Percentiles rank a stretch among this genome's conserved stretches.
Evolutionary conservation across 2,888 invertebrate genomes (phyloP).

Genomic region (Parelbella ahira): DNA sequence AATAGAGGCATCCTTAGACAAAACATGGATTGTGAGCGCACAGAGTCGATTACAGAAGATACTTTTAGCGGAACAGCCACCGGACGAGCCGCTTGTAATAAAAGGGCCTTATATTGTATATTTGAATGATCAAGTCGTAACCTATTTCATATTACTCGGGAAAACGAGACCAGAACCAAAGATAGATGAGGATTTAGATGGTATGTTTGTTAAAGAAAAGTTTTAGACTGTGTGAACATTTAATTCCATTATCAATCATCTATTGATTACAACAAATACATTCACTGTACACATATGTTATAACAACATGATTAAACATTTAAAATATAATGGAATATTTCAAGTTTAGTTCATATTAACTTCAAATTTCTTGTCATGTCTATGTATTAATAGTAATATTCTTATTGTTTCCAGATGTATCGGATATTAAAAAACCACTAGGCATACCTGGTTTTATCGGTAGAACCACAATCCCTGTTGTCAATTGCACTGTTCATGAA

Average conservation of each 20-base stretch:
- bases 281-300: too few species aligned
- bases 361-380: too few species aligned
- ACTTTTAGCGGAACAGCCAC: slow-evolving; percentile 82
- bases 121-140: slow-evolving; percentile 86
- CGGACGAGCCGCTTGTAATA: slow-evolving; percentile 85
- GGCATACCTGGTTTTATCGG: slow-evolving; percentile 74
- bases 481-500: slow-evolving; percentile 89
- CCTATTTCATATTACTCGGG: slow-evolving; percentile 91
- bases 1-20: slow-evolving; percentile 87
- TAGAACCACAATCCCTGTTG: slow-evolving; percentile 61
- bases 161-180: slow-evolving; percentile 72
- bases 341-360: too few species aligned
- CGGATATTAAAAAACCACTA: slow-evolving; percentile 82
- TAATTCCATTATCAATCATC: not conserved
- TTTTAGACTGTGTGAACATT: not conserved
- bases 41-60: slow-evolving; percentile 88
- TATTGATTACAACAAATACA: too few species aligned
- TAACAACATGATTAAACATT: too few species aligned
- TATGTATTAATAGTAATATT: too few species aligned
- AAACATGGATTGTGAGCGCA: slow-evolving; percentile 95
- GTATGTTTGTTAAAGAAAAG: slow-evolving; percentile 60
- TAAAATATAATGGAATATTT: too few species aligned
- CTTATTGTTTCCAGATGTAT: slow-evolving; percentile 82
- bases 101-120: slow-evolving; percentile 93
- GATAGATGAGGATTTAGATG: slow-evolving; percentile 82